Conservation (phyloP, 30 jellyfish, hydroid and myxozoan species). For the Turritopsis rubra region DNA sequence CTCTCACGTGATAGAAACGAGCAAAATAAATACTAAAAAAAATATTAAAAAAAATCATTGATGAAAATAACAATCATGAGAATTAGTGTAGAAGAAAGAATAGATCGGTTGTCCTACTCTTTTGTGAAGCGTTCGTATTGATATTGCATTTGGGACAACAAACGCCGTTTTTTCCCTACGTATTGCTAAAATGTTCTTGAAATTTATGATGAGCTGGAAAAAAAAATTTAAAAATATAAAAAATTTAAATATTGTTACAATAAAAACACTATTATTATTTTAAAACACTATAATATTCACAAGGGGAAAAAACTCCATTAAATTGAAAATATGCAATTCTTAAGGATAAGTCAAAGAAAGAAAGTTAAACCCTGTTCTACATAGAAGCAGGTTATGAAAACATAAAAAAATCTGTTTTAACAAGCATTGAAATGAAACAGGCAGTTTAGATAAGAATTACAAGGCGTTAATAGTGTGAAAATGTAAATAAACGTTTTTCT, state of each 20-base stretch:
- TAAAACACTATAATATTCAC: no score
- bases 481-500: neutral
- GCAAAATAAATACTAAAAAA: conserved; percentile 74
- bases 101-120: conserved; percentile 33
- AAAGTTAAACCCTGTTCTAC: neutral
- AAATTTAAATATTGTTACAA: neutral
- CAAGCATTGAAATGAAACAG: neutral
- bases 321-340: no score
- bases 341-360: no score
- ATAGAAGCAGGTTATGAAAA: no score
- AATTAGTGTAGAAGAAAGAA: neutral
- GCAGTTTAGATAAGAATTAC: neutral
- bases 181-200: conserved; percentile 47
- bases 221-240: neutral
- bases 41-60: neutral
- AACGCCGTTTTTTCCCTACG: conserved; percentile 80
- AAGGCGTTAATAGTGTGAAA: neutral
- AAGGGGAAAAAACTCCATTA: no score
- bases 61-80: neutral
- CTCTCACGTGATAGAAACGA: conserved; percentile 90
- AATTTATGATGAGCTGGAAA: conserved; percentile 58
- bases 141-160: conserved; percentile 91
- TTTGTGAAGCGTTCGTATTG: conserved; percentile 59
- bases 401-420: neutral
- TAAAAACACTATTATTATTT: no score